These are phyloP conservation scores for Drosophila mimetica DNA, from an alignment of 2,888 invertebrate species.

Conservation along the genomic window DNA sequence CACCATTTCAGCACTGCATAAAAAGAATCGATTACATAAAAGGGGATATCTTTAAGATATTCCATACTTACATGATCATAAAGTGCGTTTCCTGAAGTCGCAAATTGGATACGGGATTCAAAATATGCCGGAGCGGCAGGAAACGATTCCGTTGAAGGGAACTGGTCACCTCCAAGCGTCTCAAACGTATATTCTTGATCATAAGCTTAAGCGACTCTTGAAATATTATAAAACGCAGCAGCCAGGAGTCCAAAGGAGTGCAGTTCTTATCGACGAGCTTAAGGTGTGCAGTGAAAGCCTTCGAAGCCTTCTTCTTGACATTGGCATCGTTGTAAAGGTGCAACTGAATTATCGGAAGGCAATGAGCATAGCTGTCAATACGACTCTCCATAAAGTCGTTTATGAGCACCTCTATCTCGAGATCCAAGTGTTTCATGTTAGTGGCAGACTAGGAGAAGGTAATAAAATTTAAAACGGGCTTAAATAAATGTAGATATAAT, in stretches of 20 bases:
- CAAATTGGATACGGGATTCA: constrained; percentile 34
- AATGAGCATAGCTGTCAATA: constrained; percentile 39
- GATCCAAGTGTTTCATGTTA: constrained; percentile 20
- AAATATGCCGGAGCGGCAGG: constrained; percentile 30
- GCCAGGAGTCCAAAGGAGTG: constrained; percentile 50
- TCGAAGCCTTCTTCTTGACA: not conserved
- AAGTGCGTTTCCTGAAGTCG: constrained; percentile 47
- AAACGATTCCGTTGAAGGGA: constrained; percentile 27
- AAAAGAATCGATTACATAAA: not conserved
- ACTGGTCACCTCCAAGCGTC: constrained; percentile 1
- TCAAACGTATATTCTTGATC: constrained; percentile 29
- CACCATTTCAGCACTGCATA: constrained; percentile 43
- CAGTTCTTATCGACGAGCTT: constrained; percentile 29
- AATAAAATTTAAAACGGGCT: not conserved
- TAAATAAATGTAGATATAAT: not conserved
- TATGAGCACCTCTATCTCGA: constrained; percentile 37
- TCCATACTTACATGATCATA: constrained; percentile 39
- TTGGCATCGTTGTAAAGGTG: constrained; percentile 37
- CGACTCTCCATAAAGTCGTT: constrained; percentile 38
- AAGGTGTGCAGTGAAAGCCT: constrained; percentile 42
- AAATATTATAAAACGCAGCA: constrained; percentile 45
- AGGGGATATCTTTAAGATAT: not conserved
- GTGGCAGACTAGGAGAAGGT: constrained; percentile 21
- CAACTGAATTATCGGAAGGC: constrained; percentile 51
- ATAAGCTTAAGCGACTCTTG: constrained; percentile 36